Evolutionary conservation across 1,140 invertebrate species (phyloP).

Genomic region (Diuraphis noxia): DNA sequence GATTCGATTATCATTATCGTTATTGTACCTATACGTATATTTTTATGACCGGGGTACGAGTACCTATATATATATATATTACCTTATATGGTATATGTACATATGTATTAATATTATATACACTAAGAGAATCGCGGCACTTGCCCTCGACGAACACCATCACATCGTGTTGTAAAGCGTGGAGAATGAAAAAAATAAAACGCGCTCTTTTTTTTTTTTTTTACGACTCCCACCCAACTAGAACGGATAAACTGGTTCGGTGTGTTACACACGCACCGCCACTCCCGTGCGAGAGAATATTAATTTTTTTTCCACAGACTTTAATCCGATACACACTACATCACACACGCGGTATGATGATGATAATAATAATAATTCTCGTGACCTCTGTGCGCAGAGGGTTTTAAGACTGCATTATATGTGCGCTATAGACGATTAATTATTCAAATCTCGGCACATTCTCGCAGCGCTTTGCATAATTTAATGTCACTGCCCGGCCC

Average conservation of each 20-base stretch:
- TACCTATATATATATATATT: neutral
- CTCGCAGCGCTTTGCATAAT: slow-evolving; percentile 43
- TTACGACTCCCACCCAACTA: slow-evolving; percentile 40
- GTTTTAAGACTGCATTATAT: slow-evolving; percentile 1
- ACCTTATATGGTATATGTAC: neutral
- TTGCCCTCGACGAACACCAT: slow-evolving; percentile 8
- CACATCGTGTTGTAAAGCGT: neutral
- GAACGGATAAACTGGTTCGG: slow-evolving; percentile 49
- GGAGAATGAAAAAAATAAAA: slow-evolving; percentile 56
- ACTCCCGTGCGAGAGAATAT: neutral
- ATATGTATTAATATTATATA: neutral
- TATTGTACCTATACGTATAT: neutral
- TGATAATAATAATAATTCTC: slow-evolving; percentile 17
- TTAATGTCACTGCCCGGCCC: slow-evolving; percentile 13
- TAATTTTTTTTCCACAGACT: slow-evolving; percentile 26
- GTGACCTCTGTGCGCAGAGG: slow-evolving; percentile 36
- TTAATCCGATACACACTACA: slow-evolving; percentile 29
- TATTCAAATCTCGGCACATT: slow-evolving; percentile 43
- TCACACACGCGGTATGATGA: neutral
- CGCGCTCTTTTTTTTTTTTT: slow-evolving; percentile 58
- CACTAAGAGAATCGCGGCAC: slow-evolving; percentile 11
- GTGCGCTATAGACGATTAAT: slow-evolving; percentile 37
- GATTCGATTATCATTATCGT: slow-evolving; percentile 40
- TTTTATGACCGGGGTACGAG: neutral
- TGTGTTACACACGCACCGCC: neutral